Percentiles rank a stretch among this genome's conserved stretches.
phyloP scores from a whole-genome alignment of 1,140 invertebrate genomes.

The Leptoteleia sp. region DNA sequence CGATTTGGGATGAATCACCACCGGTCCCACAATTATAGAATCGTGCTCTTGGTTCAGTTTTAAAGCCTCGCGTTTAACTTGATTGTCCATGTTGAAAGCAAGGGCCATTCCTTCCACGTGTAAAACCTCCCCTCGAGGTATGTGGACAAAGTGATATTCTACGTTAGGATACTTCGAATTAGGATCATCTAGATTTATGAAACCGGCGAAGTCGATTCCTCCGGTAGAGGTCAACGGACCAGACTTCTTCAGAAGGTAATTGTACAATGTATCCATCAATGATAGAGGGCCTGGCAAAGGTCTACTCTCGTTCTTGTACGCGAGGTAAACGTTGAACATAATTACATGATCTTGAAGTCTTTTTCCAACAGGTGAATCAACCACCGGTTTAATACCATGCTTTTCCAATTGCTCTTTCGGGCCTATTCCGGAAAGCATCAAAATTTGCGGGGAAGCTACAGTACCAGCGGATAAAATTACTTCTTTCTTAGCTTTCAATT shows the following conservation, averaged over 20 bases:
- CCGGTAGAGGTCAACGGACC: slow-evolving; percentile 49
- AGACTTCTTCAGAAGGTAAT: slow-evolving; percentile 69
- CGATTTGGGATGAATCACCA: slow-evolving; percentile 82
- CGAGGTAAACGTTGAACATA: slow-evolving; percentile 72
- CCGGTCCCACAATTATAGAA: slow-evolving; percentile 68
- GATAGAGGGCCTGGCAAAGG: slow-evolving; percentile 78
- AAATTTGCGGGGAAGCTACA: slow-evolving; percentile 83
- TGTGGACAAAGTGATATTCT: slow-evolving; percentile 63
- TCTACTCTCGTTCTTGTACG: slow-evolving; percentile 73
- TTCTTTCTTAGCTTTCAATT: slow-evolving; percentile 82
- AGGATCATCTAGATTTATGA: slow-evolving; percentile 70
- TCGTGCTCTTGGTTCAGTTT: slow-evolving; percentile 65
- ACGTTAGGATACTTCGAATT: slow-evolving; percentile 73
- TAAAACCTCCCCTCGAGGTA: slow-evolving; percentile 44
- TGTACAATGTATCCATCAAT: slow-evolving; percentile 64
- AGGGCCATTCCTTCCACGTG: slow-evolving; percentile 10
- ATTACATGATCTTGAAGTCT: slow-evolving; percentile 86
- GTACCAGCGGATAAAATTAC: slow-evolving; percentile 85
- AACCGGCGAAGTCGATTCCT: slow-evolving; percentile 64
- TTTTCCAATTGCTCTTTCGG: slow-evolving; percentile 85
- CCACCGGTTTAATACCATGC: slow-evolving; percentile 81
- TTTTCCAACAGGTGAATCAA: slow-evolving; percentile 84
- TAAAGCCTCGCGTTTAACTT: slow-evolving; percentile 56
- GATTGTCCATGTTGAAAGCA: slow-evolving; percentile 48
- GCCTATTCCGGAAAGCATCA: slow-evolving; percentile 89